phyloP scores from a whole-genome alignment of 1,140 invertebrate species.

The Thaumetopoea pityocampa region DNA sequence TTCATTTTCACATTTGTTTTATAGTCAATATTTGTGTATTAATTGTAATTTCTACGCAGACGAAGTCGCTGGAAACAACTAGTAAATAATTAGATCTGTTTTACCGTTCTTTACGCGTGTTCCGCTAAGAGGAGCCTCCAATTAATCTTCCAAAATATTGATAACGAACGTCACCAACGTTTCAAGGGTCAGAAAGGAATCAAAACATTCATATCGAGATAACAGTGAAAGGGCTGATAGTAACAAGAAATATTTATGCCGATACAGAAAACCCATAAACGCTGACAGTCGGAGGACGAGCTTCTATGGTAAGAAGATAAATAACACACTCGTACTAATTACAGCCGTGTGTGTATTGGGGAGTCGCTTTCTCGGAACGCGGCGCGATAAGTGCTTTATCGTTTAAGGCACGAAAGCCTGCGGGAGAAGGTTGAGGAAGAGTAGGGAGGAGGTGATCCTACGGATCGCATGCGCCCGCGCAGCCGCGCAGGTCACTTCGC shows the following conservation, averaged over 20 bases:
- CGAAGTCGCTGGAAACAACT: too few species aligned
- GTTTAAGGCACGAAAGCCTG: constrained; percentile 39
- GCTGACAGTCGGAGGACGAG: constrained; percentile 12
- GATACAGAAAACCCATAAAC: constrained; percentile 1
- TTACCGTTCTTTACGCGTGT: too few species aligned
- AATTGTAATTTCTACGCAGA: too few species aligned
- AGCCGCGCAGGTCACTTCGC: constrained; percentile 8
- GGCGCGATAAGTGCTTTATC: constrained; percentile 37
- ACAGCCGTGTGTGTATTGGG: constrained; percentile 21
- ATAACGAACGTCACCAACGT: too few species aligned
- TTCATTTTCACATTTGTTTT: too few species aligned
- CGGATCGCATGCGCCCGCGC: constrained; percentile 16
- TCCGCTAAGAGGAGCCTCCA: too few species aligned
- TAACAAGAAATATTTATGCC: constrained; percentile 6
- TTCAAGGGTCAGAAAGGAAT: too few species aligned
- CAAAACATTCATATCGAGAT: too few species aligned
- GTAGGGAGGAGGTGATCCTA: constrained; percentile 31
- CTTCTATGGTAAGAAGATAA: constrained; percentile 35
- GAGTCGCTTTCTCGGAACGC: constrained; percentile 36
- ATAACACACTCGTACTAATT: constrained; percentile 40
- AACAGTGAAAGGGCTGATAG: constrained; percentile 2
- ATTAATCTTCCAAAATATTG: too few species aligned
- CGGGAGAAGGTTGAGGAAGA: constrained; percentile 28
- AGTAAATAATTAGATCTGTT: too few species aligned
- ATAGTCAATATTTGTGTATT: too few species aligned